Evolutionary conservation across 2,888 invertebrate genomes (phyloP), one percentile per base, ranked within the genome.

Genomic region (Drosophila merina): DNA sequence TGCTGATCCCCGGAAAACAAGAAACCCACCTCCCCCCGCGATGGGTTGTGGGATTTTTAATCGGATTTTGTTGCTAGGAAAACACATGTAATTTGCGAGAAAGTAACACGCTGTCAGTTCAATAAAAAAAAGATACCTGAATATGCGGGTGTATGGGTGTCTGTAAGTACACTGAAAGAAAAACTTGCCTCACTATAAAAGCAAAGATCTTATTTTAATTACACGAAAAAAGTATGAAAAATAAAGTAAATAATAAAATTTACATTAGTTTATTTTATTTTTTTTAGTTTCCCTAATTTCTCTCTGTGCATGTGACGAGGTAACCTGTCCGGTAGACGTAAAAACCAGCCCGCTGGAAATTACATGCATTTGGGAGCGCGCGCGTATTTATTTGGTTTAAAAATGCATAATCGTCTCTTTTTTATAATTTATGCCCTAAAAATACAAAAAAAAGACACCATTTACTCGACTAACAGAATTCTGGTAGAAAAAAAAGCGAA

Each of bases 41-140:
- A 42, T 72, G 30, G 72, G 40, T 14, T 12, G 36, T 36, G 40
- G 40, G 40, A 33, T 50, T 28, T 31, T 57, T 49, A 10, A 25
- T 30, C 38, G 40, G 42, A 51, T 52, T 69, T 10, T 36, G 55
- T 72, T 51, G 60, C 26, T 31, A 44, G 72, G 75, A 80, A 84
- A 86, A 85, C 88, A 85, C 88, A 85, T 88, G 88, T 85, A 85
- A 88, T 88, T 84, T 72, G 80, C 86, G 88, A 88, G 84, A 85
- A 85, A 85, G 84, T 88, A 85, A 88, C 84, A 85, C 84, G 88
- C 88, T 85, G 86, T 86, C 84, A 88, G 76, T 84, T 86, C 64
- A 70, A 72, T 51, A 48, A 72, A 68, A 20, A 20, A 83, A 71
- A 62, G 74, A 62, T 72, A 70, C 63, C 54, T 50, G 49, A 44